Evolutionary conservation across 2,113 vertebrate species (phyloP).

Genomic region (Cyprinodon brontotheroides): DNA sequence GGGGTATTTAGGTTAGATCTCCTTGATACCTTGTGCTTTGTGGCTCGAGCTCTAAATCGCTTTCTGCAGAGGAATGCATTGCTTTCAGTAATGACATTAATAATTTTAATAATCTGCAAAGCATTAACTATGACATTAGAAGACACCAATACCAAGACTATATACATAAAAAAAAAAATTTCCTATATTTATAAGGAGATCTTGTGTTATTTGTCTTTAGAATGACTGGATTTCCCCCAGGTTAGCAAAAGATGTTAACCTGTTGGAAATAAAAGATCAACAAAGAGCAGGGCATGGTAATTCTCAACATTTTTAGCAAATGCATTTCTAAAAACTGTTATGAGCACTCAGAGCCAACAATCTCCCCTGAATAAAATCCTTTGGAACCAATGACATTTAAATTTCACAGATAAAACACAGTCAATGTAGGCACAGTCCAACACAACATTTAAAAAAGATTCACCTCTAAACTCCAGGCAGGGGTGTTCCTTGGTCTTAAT

Average conservation of each 20-base stretch:
- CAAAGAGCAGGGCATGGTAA: background rate
- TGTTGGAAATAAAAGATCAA: background rate
- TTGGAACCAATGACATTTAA: background rate
- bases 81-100: slow-evolving; percentile 38
- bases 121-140: background rate
- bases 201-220: background rate
- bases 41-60: slow-evolving; percentile 41
- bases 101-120: slow-evolving; percentile 15
- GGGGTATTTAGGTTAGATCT: slow-evolving; percentile 80
- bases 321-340: no score
- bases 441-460: background rate
- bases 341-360: background rate
- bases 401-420: background rate
- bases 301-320: no score
- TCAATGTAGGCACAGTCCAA: background rate
- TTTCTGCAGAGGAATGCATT: slow-evolving; percentile 37
- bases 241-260: slow-evolving; percentile 35
- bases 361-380: background rate
- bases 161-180: background rate
- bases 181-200: background rate
- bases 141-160: no score
- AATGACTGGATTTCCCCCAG: background rate
- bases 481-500: background rate
- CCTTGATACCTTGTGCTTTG: slow-evolving; percentile 61
- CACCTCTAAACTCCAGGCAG: no score